Base-by-base conservation (phyloP, 1,140 invertebrate genomes). In the Harpegnathos saltator region DNA sequence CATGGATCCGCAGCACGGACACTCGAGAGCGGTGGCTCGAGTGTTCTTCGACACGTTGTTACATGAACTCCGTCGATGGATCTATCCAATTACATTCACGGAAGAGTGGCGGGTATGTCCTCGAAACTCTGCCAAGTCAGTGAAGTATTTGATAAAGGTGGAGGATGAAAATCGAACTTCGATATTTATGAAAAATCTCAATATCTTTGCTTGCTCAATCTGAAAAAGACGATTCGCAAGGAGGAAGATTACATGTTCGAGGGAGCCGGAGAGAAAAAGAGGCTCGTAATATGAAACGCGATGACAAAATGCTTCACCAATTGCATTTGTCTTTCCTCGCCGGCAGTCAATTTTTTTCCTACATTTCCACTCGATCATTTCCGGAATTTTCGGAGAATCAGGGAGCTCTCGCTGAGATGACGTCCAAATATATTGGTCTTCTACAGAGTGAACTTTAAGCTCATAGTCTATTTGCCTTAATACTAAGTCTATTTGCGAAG, bases 31-130 rank as follows among this genome's bases (percentile, higher is more conserved):
- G 52, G 65, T 65, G 65, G 58, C 65, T 80, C 75, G 65, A 80
- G 54, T 80, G 75, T 80, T 80, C 75, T 65, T 29, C 75, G 65
- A 80, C 75, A 80, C 75, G 75, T 80, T 80, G 75, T 80, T 80
- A 80, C 75, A 80, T 12, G 50, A 80, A 80, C 63, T 80, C 66
- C 61, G 61, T 38, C 65, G 75, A 71, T 80, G 52, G 65, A 69
- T 80, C 65, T 69, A 80, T 80, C 75, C 75, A 80, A 80, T 80
- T 80, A 69, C 75, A 59, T 58, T 69, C 63, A 56, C 15, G n/a
- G n/a, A 19, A 22, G 52, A 59, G 65, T 26, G 65, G 33, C 52
- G n/a, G 75, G 58, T 52, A 71, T 48, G 65, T 80, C 24, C 75
- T 80, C 24, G 75, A 71, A 80, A 80, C 52, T 80, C 9, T 3